Base-by-base conservation (phyloP, 2,797 vertebrate genomes). In the Hafferia zeledoni region DNA sequence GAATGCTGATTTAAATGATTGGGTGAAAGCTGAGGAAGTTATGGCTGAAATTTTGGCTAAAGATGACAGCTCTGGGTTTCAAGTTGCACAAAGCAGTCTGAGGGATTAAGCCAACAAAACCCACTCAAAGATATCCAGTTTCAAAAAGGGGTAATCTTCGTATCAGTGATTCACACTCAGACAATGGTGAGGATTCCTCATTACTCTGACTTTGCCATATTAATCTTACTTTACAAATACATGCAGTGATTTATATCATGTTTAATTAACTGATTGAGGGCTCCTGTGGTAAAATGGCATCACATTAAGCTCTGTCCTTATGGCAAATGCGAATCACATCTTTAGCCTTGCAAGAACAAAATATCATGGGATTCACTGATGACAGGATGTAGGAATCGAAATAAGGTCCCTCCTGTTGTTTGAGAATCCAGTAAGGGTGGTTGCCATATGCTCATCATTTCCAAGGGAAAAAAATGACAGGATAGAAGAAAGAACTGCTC, bases 361-460 rank as follows among this genome's bases (percentile, higher is more conserved):
- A 97, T 97, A 97, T 98, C 98, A 96, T 97, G 97, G 98, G 98
- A 98, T 98, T 98, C 96, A 87, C 97, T 97, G 97, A 98, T 98
- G 98, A 99, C 98, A 99, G 98, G 98, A 99, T 98, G 98, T 96
- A 98, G 97, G 98, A 98, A 98, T 98, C 97, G 90, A 98, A 98
- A 98, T 98, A 98, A 98, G 97, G 98, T 98, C 98, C 98, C 98
- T 98, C 98, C 98, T 98, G 98, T 99, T 98, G 98, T 98, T 98
- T 98, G 97, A 98, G 97, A 98, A 98, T 98, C 98, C 98, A 98
- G 98, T 96, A 98, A 98, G 98, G 98, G 98, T 98, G 98, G 98
- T 98, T 98, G 97, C 99, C 99, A 99, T 99, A 99, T 99, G 99
- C 98, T 99, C 97, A 84, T 98, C 95, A 98, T 98, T 98, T 99